phyloP scores from a whole-genome alignment of 2,888 invertebrate genomes.

The Apotomis betuletana region DNA sequence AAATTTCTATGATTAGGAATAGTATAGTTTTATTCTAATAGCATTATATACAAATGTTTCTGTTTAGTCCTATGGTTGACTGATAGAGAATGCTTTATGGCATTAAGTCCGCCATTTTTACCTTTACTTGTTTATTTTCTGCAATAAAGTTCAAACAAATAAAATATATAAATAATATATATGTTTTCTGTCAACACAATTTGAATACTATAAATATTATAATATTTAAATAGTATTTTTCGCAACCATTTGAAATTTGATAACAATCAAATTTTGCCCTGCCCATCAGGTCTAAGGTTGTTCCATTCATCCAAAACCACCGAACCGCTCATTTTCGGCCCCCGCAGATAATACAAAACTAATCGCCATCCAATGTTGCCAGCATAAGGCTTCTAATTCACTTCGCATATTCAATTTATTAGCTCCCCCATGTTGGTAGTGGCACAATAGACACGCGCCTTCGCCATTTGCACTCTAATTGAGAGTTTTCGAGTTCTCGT shows the following conservation, averaged over 20 bases:
- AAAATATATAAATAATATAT: too few relatives aligned
- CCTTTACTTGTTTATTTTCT: too few relatives aligned
- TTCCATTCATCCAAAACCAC: constrained; percentile 6
- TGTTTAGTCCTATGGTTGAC: too few relatives aligned
- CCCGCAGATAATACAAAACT: constrained; percentile 38
- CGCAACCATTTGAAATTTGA: not conserved
- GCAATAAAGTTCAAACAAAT: too few relatives aligned
- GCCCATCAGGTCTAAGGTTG: constrained; percentile 3
- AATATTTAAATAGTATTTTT: not conserved
- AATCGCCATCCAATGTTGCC: constrained; percentile 41
- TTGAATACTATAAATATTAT: too few relatives aligned
- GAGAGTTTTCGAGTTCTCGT: constrained; percentile 40
- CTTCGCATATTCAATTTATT: constrained; percentile 64
- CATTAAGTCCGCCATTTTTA: too few relatives aligned
- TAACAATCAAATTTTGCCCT: not conserved
- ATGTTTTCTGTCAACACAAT: too few relatives aligned
- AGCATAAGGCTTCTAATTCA: constrained; percentile 65
- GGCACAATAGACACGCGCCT: constrained; percentile 57
- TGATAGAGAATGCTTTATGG: too few relatives aligned
- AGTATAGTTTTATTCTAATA: too few relatives aligned
- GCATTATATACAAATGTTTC: too few relatives aligned
- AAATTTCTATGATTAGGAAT: too few relatives aligned
- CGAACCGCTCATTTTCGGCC: constrained; percentile 21
- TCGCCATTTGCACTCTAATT: constrained; percentile 48
- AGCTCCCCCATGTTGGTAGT: constrained; percentile 45